Percentiles rank a stretch among this genome's conserved stretches.
Evolutionary conservation across 2,113 vertebrate species (phyloP).

Genomic region (Pygathrix nemaeus): DNA sequence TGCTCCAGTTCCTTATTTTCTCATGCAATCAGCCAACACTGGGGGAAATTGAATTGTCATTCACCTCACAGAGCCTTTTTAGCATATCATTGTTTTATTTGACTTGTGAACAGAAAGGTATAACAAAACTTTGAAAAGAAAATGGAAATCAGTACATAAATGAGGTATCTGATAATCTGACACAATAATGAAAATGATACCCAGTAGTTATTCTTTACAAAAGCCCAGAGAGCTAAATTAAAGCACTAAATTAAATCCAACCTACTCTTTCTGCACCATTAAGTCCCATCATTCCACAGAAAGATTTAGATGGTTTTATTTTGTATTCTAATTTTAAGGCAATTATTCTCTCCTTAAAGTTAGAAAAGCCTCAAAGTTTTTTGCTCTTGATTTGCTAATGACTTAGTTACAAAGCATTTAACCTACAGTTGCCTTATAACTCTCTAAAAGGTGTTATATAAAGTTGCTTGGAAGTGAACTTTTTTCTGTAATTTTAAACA

Average conservation of each 20-base stretch:
- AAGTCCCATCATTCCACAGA: conserved; percentile 23
- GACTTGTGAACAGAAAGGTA: conserved; percentile 51
- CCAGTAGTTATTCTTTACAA: conserved; percentile 54
- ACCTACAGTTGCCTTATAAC: background rate
- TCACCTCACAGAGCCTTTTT: conserved; percentile 59
- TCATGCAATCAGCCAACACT: conserved; percentile 45
- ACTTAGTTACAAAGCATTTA: conserved; percentile 42
- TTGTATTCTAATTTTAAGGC: conserved; percentile 64
- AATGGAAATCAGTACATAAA: conserved; percentile 63
- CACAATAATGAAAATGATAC: conserved; percentile 66
- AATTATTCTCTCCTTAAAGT: conserved; percentile 62
- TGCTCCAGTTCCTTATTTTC: conserved; percentile 58
- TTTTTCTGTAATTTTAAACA: conserved; percentile 38
- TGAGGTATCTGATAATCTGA: conserved; percentile 38
- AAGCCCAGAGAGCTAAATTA: conserved; percentile 52
- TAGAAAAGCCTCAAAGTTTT: conserved; percentile 49
- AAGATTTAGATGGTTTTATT: conserved; percentile 58
- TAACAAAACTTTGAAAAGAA: conserved; percentile 61
- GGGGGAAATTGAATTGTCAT: conserved; percentile 57
- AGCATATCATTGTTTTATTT: conserved; percentile 68
- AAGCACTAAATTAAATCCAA: conserved; percentile 54
- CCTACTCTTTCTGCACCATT: conserved; percentile 45
- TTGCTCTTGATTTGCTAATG: conserved; percentile 48
- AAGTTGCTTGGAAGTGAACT: background rate
- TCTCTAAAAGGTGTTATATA: background rate